phyloP scores from a whole-genome alignment of 1,140 invertebrate genomes.

The Hycleus phaleratus region DNA sequence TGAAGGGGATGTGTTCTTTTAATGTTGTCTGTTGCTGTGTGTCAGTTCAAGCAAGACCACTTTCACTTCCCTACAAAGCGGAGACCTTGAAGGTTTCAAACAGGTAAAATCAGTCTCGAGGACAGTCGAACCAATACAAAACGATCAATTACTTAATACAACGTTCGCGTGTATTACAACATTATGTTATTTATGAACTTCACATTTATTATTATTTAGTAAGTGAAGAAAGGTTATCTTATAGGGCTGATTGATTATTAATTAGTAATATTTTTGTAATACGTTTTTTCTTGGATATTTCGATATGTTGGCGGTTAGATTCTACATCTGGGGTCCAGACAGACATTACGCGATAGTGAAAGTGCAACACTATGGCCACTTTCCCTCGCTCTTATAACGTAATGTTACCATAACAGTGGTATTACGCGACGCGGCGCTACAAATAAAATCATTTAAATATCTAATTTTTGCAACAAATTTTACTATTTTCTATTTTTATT shows the following conservation, averaged over 20 bases:
- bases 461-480: no score
- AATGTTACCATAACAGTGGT: constrained; percentile 35
- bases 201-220: background rate
- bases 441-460: no score
- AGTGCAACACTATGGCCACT: constrained; percentile 39
- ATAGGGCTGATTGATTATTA: background rate
- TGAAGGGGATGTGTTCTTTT: background rate
- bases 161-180: constrained; percentile 32
- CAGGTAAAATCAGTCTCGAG: constrained; percentile 44
- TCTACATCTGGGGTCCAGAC: constrained; percentile 25
- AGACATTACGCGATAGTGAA: constrained; percentile 40
- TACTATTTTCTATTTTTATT: no score
- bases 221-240: no score
- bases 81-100: constrained; percentile 42
- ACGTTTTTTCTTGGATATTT: constrained; percentile 10
- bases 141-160: constrained; percentile 41
- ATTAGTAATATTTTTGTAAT: background rate
- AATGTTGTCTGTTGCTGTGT: constrained; percentile 28
- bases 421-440: constrained; percentile 24
- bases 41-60: constrained; percentile 39
- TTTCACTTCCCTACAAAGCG: constrained; percentile 43
- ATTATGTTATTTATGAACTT: constrained; percentile 33
- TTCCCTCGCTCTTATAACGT: constrained; percentile 38
- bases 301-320: constrained; percentile 20
- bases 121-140: constrained; percentile 38